A percentile compares a stretch with the other conserved stretches of the same genome.
These are phyloP conservation scores for Ophioninae sp. DNA, from an alignment of 2,888 invertebrate genomes.

Conservation along the genomic window DNA sequence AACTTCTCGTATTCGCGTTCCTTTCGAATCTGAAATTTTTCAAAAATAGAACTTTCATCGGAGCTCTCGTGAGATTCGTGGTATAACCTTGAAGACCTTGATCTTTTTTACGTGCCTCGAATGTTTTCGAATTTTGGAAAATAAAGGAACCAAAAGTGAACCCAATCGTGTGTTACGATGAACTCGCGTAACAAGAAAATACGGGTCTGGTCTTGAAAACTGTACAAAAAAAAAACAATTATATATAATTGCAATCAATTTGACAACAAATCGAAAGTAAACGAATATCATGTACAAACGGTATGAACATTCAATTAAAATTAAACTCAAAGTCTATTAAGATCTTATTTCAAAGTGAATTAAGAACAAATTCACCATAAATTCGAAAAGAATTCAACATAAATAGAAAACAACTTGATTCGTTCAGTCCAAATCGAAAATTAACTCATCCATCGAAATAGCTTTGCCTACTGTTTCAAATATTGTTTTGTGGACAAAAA, in stretches of 20 bases:
- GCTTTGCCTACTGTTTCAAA: background rate
- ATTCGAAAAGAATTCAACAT: background rate
- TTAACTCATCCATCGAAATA: too few relatives aligned
- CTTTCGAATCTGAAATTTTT: slow-evolving; percentile 12
- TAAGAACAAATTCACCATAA: background rate
- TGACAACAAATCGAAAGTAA: too few relatives aligned
- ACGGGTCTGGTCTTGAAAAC: too few relatives aligned
- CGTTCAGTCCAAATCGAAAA: too few relatives aligned
- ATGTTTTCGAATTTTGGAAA: background rate
- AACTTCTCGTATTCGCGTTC: slow-evolving; percentile 8
- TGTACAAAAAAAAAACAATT: too few relatives aligned
- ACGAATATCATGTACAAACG: too few relatives aligned
- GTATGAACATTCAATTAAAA: too few relatives aligned
- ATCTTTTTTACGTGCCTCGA: background rate
- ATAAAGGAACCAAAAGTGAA: background rate
- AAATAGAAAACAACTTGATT: background rate
- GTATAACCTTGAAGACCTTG: background rate
- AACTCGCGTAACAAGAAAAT: too few relatives aligned
- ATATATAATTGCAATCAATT: too few relatives aligned
- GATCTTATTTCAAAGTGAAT: too few relatives aligned
- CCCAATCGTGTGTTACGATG: too few relatives aligned
- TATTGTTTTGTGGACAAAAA: background rate
- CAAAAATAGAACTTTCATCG: slow-evolving; percentile 1
- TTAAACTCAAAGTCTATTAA: too few relatives aligned
- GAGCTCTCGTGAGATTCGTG: background rate